Conservation (phyloP, 2,888 invertebrate species). For the Cephonodes hylas region DNA sequence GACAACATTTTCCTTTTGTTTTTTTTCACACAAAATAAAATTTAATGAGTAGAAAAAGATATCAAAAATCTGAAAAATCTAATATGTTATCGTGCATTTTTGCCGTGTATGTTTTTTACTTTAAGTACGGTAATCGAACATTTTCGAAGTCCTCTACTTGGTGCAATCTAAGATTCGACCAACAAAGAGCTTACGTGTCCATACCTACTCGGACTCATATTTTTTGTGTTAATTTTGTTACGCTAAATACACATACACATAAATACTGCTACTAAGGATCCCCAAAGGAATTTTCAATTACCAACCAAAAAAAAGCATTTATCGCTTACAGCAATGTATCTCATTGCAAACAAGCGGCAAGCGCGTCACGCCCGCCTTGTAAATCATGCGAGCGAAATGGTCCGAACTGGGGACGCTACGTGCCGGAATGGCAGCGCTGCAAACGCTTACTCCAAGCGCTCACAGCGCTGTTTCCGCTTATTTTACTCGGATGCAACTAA, state of each 20-base stretch:
- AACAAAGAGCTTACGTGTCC: too few species aligned
- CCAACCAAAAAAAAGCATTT: neutral
- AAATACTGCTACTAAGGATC: neutral
- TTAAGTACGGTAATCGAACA: too few species aligned
- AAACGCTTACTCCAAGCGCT: neutral
- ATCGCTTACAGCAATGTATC: conserved; percentile 1
- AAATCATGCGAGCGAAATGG: conserved; percentile 51
- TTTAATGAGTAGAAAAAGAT: too few species aligned
- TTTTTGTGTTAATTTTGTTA: too few species aligned
- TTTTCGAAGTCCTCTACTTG: too few species aligned
- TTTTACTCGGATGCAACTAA: conserved; percentile 2
- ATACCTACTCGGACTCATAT: too few species aligned
- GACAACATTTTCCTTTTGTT: too few species aligned
- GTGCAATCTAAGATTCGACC: too few species aligned
- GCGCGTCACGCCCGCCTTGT: conserved; percentile 43
- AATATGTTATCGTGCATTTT: too few species aligned
- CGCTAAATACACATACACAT: neutral
- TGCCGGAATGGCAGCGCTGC: conserved; percentile 31
- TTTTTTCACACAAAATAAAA: too few species aligned
- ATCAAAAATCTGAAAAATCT: too few species aligned
- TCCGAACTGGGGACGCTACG: conserved; percentile 26
- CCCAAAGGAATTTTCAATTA: neutral
- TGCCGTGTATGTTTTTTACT: too few species aligned
- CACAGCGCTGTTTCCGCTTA: conserved; percentile 2
- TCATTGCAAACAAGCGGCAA: conserved; percentile 13